Evolutionary conservation across 2,888 invertebrate species (phyloP).

Genomic region (Coenonympha arcania): DNA sequence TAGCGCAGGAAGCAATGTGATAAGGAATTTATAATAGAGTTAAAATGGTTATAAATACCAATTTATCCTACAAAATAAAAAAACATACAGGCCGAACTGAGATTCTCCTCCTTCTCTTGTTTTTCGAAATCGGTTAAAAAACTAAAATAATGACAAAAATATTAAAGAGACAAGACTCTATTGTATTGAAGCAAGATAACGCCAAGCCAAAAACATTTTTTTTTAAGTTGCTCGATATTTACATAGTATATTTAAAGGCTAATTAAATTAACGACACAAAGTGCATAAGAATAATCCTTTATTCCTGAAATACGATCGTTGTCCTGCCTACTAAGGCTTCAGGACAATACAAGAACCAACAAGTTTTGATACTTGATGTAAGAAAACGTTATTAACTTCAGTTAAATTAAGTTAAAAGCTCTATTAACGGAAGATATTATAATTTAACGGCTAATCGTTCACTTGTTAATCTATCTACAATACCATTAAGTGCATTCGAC

Average conservation of each 20-base stretch:
- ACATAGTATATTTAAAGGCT: neutral
- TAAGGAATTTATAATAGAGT: too few species aligned
- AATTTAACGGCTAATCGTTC: slow-evolving; percentile 3
- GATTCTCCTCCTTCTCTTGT: too few species aligned
- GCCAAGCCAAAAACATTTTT: neutral
- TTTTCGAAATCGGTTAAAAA: too few species aligned
- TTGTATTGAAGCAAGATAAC: neutral
- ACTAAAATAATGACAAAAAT: too few species aligned
- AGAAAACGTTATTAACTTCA: neutral
- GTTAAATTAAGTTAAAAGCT: neutral
- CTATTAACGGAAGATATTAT: neutral
- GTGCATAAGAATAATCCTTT: slow-evolving; percentile 31
- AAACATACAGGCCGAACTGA: too few species aligned
- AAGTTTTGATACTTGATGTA: slow-evolving; percentile 21
- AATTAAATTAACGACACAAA: neutral
- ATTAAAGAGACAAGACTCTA: too few species aligned
- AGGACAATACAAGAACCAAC: slow-evolving; percentile 26
- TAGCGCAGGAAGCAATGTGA: too few species aligned
- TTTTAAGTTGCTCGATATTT: neutral
- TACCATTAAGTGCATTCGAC: slow-evolving; percentile 43
- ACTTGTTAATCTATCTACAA: slow-evolving; percentile 33
- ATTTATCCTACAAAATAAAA: too few species aligned
- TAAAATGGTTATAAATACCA: too few species aligned
- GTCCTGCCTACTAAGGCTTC: slow-evolving; percentile 39
- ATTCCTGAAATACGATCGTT: slow-evolving; percentile 34